Evolutionary conservation across 2,888 invertebrate species (phyloP).

Genomic region (Lapara coniferarum): DNA sequence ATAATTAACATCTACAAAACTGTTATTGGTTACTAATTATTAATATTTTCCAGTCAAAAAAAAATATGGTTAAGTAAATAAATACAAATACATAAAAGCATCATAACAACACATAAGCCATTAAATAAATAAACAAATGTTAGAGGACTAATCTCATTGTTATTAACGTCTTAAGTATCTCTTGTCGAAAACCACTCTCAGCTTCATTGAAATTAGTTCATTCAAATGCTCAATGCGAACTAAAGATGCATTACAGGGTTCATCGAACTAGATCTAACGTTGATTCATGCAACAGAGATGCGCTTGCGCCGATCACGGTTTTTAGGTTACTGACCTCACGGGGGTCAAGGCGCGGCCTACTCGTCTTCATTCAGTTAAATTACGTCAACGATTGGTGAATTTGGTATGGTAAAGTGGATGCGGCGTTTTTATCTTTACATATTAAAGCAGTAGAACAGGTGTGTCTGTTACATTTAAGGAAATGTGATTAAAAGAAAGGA

Average conservation of each 20-base stretch:
- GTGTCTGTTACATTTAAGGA: no score
- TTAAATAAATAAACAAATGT: no score
- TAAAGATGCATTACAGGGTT: constrained; percentile 31
- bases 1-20: no score
- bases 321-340: constrained; percentile 25
- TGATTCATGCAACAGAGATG: constrained; percentile 27
- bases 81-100: no score
- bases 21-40: no score
- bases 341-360: constrained; percentile 40
- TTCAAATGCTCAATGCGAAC: background rate
- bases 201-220: background rate
- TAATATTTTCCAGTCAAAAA: no score
- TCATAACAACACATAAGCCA: no score
- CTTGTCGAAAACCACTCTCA: background rate
- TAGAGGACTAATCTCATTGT: no score
- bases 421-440: background rate
- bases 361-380: constrained; percentile 47
- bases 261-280: constrained; percentile 32
- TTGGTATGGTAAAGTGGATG: background rate
- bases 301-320: constrained; percentile 20
- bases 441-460: background rate
- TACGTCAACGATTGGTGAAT: constrained; percentile 27
- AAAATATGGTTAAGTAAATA: no score
- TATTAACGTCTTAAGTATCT: no score
- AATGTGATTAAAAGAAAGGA: no score